Evolutionary conservation across 2,113 vertebrate species (phyloP), one percentile per base, ranked within the genome.

Genomic region (Noturus placidus): DNA sequence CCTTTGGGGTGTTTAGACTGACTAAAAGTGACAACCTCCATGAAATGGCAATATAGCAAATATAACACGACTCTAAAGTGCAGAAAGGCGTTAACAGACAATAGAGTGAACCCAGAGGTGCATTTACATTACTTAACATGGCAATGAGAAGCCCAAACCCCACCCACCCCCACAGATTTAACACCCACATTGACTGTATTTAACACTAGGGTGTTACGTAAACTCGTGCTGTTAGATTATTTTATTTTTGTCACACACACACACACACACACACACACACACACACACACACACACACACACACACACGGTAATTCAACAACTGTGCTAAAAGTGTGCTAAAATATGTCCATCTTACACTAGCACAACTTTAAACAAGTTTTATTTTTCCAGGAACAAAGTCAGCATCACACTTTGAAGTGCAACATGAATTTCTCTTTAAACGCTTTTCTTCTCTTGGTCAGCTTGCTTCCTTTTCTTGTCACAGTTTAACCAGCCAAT

Each of bases 401-500:
- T 46, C 33, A 76, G n/a, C 50, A 74, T 59, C 35, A 35, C 14
- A 84, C 86, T 80, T 69, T 74, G 89, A 93, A 90, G 94, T 90
- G 89, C 89, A 77, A 88, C 91, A 92, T 92, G 79, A 94, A 94
- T 95, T 92, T 95, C 93, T 94, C 94, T 95, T 95, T 95, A 95
- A 95, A 95, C 91, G 86, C 87, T 93, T 93, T 93, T 91, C 4
- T 87, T 84, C 87, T 80, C 86, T 56, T 20, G 33, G 76, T 63
- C 91, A 92, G 91, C 92, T 94, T 91, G 92, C 93, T 94, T 97
- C 93, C 94, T 96, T 96, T 95, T 94, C 93, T 93, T 88, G 91
- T 94, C 92, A 90, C 79, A 93, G 96, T 97, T 96, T 96, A 96
- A 96, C 96, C 96, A 99, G 96, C 97, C 97, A 99, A 98, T 98